Percentiles rank a stretch among this genome's conserved stretches.
phyloP scores from a whole-genome alignment of 1,140 invertebrate genomes.

The Euwallacea similis region DNA sequence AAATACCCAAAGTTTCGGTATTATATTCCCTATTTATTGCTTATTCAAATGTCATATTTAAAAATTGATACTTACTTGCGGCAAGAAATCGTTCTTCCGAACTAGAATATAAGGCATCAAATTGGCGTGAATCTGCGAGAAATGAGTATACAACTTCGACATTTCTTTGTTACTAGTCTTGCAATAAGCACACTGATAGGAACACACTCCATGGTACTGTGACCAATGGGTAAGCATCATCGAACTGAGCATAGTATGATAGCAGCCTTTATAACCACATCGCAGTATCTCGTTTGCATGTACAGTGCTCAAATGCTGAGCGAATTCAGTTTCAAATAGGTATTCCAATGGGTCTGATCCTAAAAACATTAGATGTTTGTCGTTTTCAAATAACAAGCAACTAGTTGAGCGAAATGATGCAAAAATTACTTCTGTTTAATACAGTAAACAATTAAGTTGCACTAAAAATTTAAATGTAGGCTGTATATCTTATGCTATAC shows the following conservation, averaged over 20 bases:
- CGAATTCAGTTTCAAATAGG: conserved; percentile 39
- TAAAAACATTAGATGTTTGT: neutral
- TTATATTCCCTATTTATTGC: too few relatives aligned
- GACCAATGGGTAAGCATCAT: conserved; percentile 39
- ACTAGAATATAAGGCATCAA: conserved; percentile 38
- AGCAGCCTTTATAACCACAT: conserved; percentile 35
- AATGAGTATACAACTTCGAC: conserved; percentile 40
- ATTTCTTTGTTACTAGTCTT: conserved; percentile 34
- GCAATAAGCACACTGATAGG: conserved; percentile 42
- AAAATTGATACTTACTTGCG: conserved; percentile 20
- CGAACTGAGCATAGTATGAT: neutral
- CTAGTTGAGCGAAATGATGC: neutral
- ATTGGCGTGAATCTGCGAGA: conserved; percentile 35
- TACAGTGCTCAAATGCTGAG: conserved; percentile 31
- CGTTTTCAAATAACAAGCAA: neutral
- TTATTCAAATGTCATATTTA: neutral
- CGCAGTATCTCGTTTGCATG: conserved; percentile 21
- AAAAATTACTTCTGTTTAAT: too few relatives aligned
- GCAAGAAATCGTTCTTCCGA: conserved; percentile 17
- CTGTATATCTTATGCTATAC: too few relatives aligned
- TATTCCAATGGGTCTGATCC: conserved; percentile 23
- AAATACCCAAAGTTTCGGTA: too few relatives aligned
- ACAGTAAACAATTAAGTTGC: too few relatives aligned
- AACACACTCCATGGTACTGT: conserved; percentile 31
- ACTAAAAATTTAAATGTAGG: too few relatives aligned